Evolutionary conservation across 2,797 vertebrate species (phyloP), one percentile per base, ranked within the genome.

Genomic region (Naso thynnoides): DNA sequence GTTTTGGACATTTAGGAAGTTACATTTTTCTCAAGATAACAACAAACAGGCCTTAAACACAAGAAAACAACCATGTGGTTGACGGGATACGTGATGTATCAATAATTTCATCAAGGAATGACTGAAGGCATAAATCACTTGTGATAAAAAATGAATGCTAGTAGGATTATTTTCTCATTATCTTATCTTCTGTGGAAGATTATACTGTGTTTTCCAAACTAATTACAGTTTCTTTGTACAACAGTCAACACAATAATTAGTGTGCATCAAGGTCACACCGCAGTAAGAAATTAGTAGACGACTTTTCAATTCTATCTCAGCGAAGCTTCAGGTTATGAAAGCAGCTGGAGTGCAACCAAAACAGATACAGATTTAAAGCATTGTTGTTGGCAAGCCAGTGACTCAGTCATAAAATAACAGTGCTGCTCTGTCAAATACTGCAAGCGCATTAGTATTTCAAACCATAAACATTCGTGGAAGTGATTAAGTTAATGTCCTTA

Each of bases 371-470:
- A 74, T 70, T 70, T 70, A 77, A 82, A 81, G 66, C 59, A 10
- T 24, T 55, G 42, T 59, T 72, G 53, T 74, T 66, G 33, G 63
- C 77, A 72, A 63, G 47, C 50, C 55, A 13, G 38, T 13, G 68
- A 68, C 44, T 81, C 60, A 27, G 24, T 55, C 59, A 53, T 79
- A 64, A 65, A 78, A 70, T 49, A 78, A 74, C 41, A 41, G 38
- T 18, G 21, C 70, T 53, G 62, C 67, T 74, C 49, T 63, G 64
- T 77, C 58, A 66, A 83, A 82, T 57, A 67, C 44, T 69, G 68
- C 70, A 73, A 81, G 74, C 6, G 9, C 73, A 77, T 88, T 78
- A 72, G 59, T 73, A 76, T 83, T 83, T 84, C 72, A 76, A 60
- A 72, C 66, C 62, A 74, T 63, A 78, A 85, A 83, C 76, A 72